Base-by-base conservation (phyloP, 2,888 invertebrate species). In the Glomeris marginata region DNA sequence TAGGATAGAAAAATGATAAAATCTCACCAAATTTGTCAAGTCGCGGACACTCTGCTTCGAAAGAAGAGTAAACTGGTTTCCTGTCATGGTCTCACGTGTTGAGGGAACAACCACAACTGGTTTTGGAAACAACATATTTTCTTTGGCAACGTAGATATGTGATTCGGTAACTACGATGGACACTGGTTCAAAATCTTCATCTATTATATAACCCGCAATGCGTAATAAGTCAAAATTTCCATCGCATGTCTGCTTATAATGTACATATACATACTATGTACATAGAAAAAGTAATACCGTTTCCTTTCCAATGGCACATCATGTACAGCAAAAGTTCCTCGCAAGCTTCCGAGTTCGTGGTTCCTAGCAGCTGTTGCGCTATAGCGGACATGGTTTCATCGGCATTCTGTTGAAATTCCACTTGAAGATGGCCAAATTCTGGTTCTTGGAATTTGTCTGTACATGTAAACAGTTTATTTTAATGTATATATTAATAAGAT, bases 251-350 rank as follows among this genome's bases (percentile, higher is more conserved):
- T n/a, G n/a, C n/a, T n/a, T n/a, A n/a, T n/a, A n/a, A n/a, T n/a
- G n/a, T n/a, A 37, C 2, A 22, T 2, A 41, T 22, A 18, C 28
- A 33, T 5, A 5, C 6, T 35, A 22, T 36, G 8, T n/a, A 13
- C 5, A 41, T 22, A 41, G 28, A 21, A 8, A 42, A 35, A 37
- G 13, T 43, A 16, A 1, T 6, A 18, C 10, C 36, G 16, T 22
- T 38, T 46, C 50, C 46, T n/a, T 41, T 41, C 50, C 50, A 50
- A 41, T 50, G 46, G 37, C 50, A 40, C 47, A 50, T 40, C 22
- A 41, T 28, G 41, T 50, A 50, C 13, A 50, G 28, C 16, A n/a
- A 41, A 40, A 50, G 37, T 3, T 15, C 21, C 41, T 41, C 21
- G 21, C n/a, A 34, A 11, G n/a, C 41, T 40, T n/a, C n/a, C 41